Evolutionary conservation across 92 coral and sea anemone species (phyloP), one percentile per base, ranked within the genome.

Genomic region (Heliopora coerulea): DNA sequence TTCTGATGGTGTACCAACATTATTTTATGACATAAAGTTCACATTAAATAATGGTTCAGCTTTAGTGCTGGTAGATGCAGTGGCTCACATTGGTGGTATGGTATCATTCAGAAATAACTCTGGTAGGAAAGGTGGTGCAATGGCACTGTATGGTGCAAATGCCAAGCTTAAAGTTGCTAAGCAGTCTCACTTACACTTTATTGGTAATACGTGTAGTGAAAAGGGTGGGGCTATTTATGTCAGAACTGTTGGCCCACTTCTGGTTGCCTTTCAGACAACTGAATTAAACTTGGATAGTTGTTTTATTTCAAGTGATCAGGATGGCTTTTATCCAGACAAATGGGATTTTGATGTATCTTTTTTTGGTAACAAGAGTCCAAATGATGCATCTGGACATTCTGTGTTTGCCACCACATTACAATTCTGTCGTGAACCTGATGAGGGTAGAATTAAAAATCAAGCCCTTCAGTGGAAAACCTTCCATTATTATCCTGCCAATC

Each of bases 211-310:
- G 27, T 96, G 95, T 32, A 23, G 37, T 11, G 88, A 81, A 18
- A 85, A 65, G 42, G 98, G 98, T 25, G 98, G 98, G 74, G 98
- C 98, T 13, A 78, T 93, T 54, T 93, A 78, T 62, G 91, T 82
- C 0, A 79, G 52, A 37, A 65, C 67, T 49, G 49, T 85, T 63
- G 95, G 96, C 9, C 96, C 98, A 29, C 96, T 88, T 24, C 85
- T 93, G 24, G 83, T 83, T n/a, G 88, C 98, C 0, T 88, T 89
- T 80, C 0, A 86, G 3, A 90, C 98, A 28, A 93, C 98, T 8
- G 88, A 89, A 54, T 83, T 93, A 0, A 74, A 78, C n/a, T 81
- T 90, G n/a, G 95, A 88, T 58, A 65, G 56, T 4, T 93, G 98
- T 49, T 90, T 93, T 54, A 33, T 93, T 26, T 81, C 82, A 18